phyloP scores from a whole-genome alignment of 2,113 vertebrate genomes.

The Misgurnus mizolepis region DNA sequence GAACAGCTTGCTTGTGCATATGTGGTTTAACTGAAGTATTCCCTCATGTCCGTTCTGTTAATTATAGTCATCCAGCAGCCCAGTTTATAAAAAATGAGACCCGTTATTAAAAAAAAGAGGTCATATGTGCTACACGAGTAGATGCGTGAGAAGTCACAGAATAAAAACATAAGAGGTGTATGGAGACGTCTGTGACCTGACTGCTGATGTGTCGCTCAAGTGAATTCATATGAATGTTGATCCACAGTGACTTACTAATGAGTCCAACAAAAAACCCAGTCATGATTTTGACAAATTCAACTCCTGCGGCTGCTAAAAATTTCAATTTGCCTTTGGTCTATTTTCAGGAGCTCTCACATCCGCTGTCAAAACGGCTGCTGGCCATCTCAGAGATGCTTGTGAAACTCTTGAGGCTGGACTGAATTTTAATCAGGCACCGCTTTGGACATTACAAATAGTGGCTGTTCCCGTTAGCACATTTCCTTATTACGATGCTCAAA shows the following conservation, averaged over 20 bases:
- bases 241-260: slow-evolving; percentile 13
- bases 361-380: background rate
- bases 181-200: slow-evolving; percentile 26
- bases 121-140: slow-evolving; percentile 20
- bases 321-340: background rate
- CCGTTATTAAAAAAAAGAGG: slow-evolving; percentile 14
- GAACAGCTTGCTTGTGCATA: background rate
- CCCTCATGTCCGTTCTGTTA: slow-evolving; percentile 30
- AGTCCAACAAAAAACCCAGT: slow-evolving; percentile 16
- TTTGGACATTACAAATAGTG: background rate
- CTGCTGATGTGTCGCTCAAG: slow-evolving; percentile 40
- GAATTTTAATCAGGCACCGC: background rate
- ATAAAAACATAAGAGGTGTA: background rate
- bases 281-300: background rate
- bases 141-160: slow-evolving; percentile 19
- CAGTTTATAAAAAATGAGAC: slow-evolving; percentile 10
- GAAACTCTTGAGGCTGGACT: background rate
- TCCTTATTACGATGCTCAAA: background rate
- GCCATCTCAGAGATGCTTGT: background rate
- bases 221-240: slow-evolving; percentile 49
- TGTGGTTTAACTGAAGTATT: background rate
- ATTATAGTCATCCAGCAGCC: slow-evolving; percentile 27
- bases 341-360: background rate
- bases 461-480: background rate
- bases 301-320: background rate